Evolutionary conservation across 2,113 vertebrate species (phyloP).

Genomic region (Leptosomus discolor): DNA sequence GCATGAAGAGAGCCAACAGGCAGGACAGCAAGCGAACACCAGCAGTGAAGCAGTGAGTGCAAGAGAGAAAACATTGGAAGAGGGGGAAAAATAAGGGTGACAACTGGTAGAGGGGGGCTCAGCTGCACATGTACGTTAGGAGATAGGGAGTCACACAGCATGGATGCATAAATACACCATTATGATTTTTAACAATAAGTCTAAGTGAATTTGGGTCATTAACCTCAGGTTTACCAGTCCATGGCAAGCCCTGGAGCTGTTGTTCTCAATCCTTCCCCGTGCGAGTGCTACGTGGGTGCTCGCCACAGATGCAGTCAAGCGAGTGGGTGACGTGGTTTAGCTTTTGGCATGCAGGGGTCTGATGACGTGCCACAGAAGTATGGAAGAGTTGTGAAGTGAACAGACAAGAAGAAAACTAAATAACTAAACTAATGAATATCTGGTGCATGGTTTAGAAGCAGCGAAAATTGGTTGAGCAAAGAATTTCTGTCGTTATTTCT

Average conservation of each 20-base stretch:
- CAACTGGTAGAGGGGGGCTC: not conserved
- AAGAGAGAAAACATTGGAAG: not conserved
- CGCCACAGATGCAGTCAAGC: not conserved
- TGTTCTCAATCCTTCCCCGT: not conserved
- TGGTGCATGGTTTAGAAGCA: not conserved
- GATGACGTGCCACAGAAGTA: not conserved
- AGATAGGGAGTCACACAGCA: not conserved
- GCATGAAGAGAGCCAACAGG: not conserved
- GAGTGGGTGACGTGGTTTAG: not conserved
- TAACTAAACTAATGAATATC: not conserved
- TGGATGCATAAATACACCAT: not conserved
- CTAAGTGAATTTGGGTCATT: not conserved
- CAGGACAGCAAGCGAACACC: not conserved
- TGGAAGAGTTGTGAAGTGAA: not conserved
- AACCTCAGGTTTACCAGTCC: not conserved
- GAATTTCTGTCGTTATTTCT: conserved; percentile 11
- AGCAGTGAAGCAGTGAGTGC: not conserved
- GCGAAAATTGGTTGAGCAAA: not conserved
- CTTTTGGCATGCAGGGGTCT: not conserved
- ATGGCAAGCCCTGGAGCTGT: not conserved
- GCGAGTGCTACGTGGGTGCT: not conserved
- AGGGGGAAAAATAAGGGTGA: not conserved
- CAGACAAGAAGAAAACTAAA: not conserved
- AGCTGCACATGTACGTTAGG: rapidly evolving
- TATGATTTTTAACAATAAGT: not conserved